These are phyloP conservation scores for Phalacrocorax aristotelis DNA, from an alignment of 2,113 vertebrate genomes.

Conservation along the genomic window DNA sequence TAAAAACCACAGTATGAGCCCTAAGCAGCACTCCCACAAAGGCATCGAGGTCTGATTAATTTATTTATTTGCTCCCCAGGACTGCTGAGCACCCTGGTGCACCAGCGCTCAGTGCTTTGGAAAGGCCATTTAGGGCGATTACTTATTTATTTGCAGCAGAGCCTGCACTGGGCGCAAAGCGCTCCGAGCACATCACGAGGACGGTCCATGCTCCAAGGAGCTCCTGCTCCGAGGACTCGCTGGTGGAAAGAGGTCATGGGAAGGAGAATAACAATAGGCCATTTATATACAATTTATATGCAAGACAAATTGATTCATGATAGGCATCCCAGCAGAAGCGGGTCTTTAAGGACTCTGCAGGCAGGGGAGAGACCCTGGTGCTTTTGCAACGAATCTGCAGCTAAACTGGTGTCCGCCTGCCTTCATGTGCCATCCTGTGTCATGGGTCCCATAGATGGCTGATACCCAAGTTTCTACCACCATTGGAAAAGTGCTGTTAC, in stretches of 20 bases:
- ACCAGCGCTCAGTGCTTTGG: neutral
- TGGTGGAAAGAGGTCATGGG: constrained; percentile 48
- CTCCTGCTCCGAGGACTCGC: neutral
- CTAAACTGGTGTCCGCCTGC: neutral
- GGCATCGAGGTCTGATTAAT: neutral
- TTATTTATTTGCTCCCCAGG: constrained; percentile 32
- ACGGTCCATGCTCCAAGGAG: constrained; percentile 6
- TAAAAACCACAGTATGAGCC: neutral
- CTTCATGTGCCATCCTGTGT: neutral
- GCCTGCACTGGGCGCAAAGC: neutral
- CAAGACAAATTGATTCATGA: constrained; percentile 62
- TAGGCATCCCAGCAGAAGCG: neutral
- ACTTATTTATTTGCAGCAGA: constrained; percentile 33
- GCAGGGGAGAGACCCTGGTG: neutral
- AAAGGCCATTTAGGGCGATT: constrained; percentile 26
- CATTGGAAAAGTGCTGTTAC: neutral
- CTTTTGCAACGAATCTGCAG: neutral
- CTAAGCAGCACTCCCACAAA: neutral
- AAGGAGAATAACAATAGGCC: constrained; percentile 62
- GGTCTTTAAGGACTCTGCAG: neutral
- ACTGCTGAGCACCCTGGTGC: constrained; percentile 1
- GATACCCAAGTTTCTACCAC: neutral
- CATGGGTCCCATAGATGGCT: neutral
- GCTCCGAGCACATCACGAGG: neutral
- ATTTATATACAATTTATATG: constrained; percentile 65